These are phyloP conservation scores for Umimayanthus chanpuru DNA, from an alignment of 92 coral and sea anemone genomes.

Conservation along the genomic window DNA sequence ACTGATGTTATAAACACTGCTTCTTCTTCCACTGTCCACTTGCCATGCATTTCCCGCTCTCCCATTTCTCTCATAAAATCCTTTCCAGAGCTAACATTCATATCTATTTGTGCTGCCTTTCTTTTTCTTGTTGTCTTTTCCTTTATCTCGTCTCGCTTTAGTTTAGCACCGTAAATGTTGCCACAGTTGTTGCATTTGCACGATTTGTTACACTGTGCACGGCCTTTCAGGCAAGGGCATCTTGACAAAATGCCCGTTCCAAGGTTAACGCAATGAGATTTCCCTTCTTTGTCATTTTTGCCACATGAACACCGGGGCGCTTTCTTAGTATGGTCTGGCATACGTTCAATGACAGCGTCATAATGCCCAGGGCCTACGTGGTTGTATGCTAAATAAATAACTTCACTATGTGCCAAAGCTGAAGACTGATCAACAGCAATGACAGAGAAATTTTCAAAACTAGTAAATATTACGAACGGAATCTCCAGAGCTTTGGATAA, in stretches of 20 bases:
- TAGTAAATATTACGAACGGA: slow-evolving; percentile 8
- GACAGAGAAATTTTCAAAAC: not conserved
- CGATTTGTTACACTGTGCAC: not conserved
- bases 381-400: slow-evolving; percentile 21
- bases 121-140: slow-evolving; percentile 5
- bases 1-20: not conserved
- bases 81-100: slow-evolving; percentile 1
- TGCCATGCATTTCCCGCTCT: slow-evolving; percentile 14
- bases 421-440: not conserved
- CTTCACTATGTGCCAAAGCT: not conserved
- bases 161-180: too few relatives aligned
- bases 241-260: not conserved
- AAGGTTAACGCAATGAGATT: not conserved
- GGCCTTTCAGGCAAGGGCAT: slow-evolving; percentile 1
- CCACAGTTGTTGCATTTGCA: slow-evolving; percentile 4
- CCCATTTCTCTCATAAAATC: slow-evolving; percentile 4
- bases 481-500: slow-evolving; percentile 27
- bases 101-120: not conserved
- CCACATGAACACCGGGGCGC: slow-evolving; percentile 4
- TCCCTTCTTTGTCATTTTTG: not conserved
- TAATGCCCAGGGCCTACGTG: slow-evolving; percentile 28
- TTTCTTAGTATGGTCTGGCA: not conserved
- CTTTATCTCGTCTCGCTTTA: not conserved
- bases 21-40: slow-evolving; percentile 5
- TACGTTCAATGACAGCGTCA: slow-evolving; percentile 31